Base-by-base conservation (phyloP, 2,797 vertebrate genomes). In the Microhierax caerulescens region DNA sequence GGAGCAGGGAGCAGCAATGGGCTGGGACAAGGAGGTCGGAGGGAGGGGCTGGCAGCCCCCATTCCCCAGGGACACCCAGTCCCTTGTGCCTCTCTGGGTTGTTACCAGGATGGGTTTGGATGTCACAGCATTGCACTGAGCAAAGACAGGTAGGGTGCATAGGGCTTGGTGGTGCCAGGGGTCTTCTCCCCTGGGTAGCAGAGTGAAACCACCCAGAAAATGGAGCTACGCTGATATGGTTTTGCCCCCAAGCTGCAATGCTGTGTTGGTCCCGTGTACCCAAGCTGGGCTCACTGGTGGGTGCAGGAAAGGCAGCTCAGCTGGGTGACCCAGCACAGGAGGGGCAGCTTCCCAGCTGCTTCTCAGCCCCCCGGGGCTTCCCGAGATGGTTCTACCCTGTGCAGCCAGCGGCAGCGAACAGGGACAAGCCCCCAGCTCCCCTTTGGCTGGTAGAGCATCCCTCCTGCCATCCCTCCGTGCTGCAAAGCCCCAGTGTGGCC, bases 201-300 rank as follows among this genome's bases (percentile, higher is more conserved):
- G 36, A 34, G 9, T 57, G 32, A 87, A 82, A 47, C 23, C 23
- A 13, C 19, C 8, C 20, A n/a, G 48, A 65, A 78, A 57, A 68
- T 2, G 4, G 74, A 56, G 23, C 60, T 75, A 50, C 1, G 1
- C 7, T 0, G 0, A 2, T 28, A 3, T 0, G 13, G 28, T 17
- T 82, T 81, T 64, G 39, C 11, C 11, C 32, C 41, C 1, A 5
- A 6, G 25, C 45, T 56, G 65, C 1, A 13, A 14, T 1, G 0
- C 43, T 4, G 3, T 8, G 17, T 8, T 39, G 87, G 24, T 75
- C 5, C 68, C 8, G 0, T 11, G 51, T 61, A 20, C 12, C 56
- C 48, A n/a, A 39, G 21, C 68, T 32, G 45, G 43, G 81, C 25
- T 89, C 3, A 0, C 13, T 12, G 53, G 8, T 27, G 63, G n/a